Conservation (phyloP, 2,797 vertebrate genomes). For the Parambassis ranga region DNA sequence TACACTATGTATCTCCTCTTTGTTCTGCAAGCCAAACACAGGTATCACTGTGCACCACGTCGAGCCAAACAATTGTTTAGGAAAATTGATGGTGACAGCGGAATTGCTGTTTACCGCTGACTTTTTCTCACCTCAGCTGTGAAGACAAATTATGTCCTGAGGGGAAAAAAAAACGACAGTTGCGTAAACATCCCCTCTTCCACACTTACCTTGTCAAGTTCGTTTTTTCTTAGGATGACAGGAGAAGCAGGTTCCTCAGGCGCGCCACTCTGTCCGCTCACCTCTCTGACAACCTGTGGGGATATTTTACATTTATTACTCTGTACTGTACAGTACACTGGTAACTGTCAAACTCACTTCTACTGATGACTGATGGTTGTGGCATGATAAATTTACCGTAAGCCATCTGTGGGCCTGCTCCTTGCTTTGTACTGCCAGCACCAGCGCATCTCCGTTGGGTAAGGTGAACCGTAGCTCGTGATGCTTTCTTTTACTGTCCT, state of each 20-base stretch:
- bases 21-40: slow-evolving; percentile 33
- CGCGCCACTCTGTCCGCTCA: slow-evolving; percentile 75
- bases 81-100: slow-evolving; percentile 57
- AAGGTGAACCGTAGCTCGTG: slow-evolving; percentile 94
- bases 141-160: slow-evolving; percentile 9
- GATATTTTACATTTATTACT: slow-evolving; percentile 2
- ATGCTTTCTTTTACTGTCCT: slow-evolving; percentile 93
- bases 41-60: not conserved
- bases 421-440: slow-evolving; percentile 93
- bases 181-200: slow-evolving; percentile 7
- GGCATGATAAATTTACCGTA: slow-evolving; percentile 76
- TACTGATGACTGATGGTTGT: not conserved
- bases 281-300: slow-evolving; percentile 89
- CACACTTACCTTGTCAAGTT: slow-evolving; percentile 90
- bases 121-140: slow-evolving; percentile 44
- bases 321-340: not conserved
- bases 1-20: slow-evolving; percentile 15
- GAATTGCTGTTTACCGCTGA: slow-evolving; percentile 43
- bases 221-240: slow-evolving; percentile 83
- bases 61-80: slow-evolving; percentile 31
- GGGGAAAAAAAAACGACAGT: not conserved
- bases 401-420: slow-evolving; percentile 98
- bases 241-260: slow-evolving; percentile 85
- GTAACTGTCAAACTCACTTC: not conserved
- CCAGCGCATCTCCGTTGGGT: slow-evolving; percentile 87